Evolutionary conservation across 2,888 invertebrate species (phyloP).

Genomic region (Brenthis daphne): DNA sequence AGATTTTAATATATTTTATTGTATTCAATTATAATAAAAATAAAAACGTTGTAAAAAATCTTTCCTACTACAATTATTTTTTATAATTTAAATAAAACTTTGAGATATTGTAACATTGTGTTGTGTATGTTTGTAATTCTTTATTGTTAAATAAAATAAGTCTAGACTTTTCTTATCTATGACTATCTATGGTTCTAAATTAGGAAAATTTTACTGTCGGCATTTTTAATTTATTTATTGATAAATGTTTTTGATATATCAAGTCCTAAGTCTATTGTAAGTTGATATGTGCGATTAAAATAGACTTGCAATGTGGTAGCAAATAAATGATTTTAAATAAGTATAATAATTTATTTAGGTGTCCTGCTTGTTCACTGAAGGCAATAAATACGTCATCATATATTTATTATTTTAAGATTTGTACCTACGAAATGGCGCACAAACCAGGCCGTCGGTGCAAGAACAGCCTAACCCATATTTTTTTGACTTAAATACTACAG

Average conservation of each 20-base stretch:
- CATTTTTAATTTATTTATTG: conserved; percentile 1
- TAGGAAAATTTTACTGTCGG: neutral
- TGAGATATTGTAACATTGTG: conserved; percentile 4
- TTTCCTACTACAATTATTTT: conserved; percentile 5
- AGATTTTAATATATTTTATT: conserved; percentile 1
- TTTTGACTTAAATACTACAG: too few species aligned
- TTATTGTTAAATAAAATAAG: neutral
- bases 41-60: neutral
- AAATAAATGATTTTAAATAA: conserved; percentile 3
- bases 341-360: neutral
- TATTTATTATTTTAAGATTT: too few species aligned
- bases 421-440: too few species aligned
- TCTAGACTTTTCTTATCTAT: neutral
- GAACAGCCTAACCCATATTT: too few species aligned
- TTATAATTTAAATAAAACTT: conserved; percentile 9
- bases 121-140: neutral
- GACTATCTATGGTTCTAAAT: neutral
- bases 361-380: too few species aligned
- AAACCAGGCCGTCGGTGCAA: too few species aligned
- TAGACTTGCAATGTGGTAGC: conserved; percentile 6
- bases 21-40: neutral
- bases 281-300: conserved; percentile 10
- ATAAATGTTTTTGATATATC: neutral
- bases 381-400: too few species aligned
- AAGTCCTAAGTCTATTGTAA: neutral